Conservation (phyloP, 2,888 invertebrate species). For the Synanthedon tipuliformis region DNA sequence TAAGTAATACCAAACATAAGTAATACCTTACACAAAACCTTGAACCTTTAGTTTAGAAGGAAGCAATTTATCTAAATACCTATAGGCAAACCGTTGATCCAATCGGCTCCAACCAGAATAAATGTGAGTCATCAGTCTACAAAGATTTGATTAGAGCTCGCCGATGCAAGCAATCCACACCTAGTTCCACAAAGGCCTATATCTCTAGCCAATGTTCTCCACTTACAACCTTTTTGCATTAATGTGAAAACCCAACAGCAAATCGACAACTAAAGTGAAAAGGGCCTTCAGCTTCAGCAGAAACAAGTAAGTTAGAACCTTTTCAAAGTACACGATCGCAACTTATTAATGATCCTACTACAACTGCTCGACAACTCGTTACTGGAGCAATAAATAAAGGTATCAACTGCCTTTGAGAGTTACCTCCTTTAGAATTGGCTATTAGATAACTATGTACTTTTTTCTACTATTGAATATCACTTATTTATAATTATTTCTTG, state of each 20-base stretch:
- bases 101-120: conserved; percentile 43
- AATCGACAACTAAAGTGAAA: conserved; percentile 14
- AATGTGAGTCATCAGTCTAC: conserved; percentile 48
- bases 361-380: conserved; percentile 47
- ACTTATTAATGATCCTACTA: conserved; percentile 51
- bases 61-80: conserved; percentile 10
- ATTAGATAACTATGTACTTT: neutral
- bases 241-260: conserved; percentile 9
- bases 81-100: conserved; percentile 29
- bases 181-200: conserved; percentile 15
- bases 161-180: conserved; percentile 16
- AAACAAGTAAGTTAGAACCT: conserved; percentile 22
- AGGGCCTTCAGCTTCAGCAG: conserved; percentile 16
- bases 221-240: conserved; percentile 24
- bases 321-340: conserved; percentile 18
- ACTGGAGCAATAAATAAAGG: conserved; percentile 45
- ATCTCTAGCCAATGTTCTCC: conserved; percentile 8
- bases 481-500: neutral
- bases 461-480: too few relatives aligned
- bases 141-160: conserved; percentile 42
- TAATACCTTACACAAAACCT: conserved; percentile 3
- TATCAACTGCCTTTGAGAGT: conserved; percentile 28
- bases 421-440: conserved; percentile 10
- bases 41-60: conserved; percentile 1
- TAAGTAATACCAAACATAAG: too few relatives aligned